Conservation (phyloP, 1,140 invertebrate genomes). For the Berghia stephanieae region DNA sequence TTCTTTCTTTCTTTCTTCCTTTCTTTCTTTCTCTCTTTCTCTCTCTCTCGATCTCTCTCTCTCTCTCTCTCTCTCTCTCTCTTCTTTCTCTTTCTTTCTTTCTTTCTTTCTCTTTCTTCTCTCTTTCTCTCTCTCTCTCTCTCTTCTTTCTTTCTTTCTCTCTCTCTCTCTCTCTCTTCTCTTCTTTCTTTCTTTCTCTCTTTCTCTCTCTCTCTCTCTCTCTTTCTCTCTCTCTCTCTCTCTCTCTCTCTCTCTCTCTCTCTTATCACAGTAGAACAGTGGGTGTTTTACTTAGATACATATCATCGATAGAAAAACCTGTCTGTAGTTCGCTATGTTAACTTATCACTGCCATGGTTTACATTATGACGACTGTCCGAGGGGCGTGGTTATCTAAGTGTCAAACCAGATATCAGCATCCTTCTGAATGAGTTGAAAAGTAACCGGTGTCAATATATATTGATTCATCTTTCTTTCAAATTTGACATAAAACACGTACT, state of each 20-base stretch:
- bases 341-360: no score
- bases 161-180: not conserved
- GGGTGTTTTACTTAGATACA: no score
- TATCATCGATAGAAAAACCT: no score
- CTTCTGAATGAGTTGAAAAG: no score
- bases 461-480: no score
- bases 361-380: no score
- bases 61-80: not conserved
- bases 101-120: not conserved
- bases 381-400: no score
- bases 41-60: not conserved
- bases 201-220: constrained; percentile 10
- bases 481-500: no score
- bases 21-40: not conserved
- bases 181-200: not conserved
- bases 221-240: not conserved
- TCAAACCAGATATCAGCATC: no score
- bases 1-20: not conserved
- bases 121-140: not conserved
- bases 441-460: no score
- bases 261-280: not conserved
- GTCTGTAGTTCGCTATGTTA: no score
- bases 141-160: not conserved
- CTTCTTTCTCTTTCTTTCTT: not conserved
- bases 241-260: not conserved